Conservation (phyloP, 2,113 vertebrate species). For the Herpetotheres cachinnans region DNA sequence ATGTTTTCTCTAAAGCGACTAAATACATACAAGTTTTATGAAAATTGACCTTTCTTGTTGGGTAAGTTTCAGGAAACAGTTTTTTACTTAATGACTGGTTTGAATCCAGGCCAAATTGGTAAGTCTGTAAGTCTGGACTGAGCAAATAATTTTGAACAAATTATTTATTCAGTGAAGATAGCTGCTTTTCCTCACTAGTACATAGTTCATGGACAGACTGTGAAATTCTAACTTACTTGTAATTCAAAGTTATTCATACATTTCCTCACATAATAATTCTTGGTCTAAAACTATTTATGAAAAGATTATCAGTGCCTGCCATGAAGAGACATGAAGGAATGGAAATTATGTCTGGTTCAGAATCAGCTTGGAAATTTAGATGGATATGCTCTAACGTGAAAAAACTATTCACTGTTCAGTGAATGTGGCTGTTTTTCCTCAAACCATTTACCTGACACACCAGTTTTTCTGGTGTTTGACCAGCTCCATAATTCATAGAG, state of each 20-base stretch:
- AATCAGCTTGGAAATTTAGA: conserved; percentile 44
- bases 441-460: conserved; percentile 40
- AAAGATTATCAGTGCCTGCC: conserved; percentile 49
- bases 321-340: conserved; percentile 41
- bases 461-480: conserved; percentile 32
- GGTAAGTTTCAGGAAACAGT: neutral
- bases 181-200: conserved; percentile 41
- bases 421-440: conserved; percentile 14
- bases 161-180: conserved; percentile 59
- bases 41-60: neutral
- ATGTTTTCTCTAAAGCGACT: neutral
- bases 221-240: conserved; percentile 38
- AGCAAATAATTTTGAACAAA: conserved; percentile 39
- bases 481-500: conserved; percentile 29
- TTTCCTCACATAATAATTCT: conserved; percentile 61
- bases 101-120: conserved; percentile 36
- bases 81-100: conserved; percentile 17
- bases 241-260: conserved; percentile 56
- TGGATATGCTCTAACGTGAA: neutral
- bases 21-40: neutral
- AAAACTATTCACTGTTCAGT: conserved; percentile 38
- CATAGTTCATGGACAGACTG: neutral
- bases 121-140: neutral
- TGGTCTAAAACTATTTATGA: conserved; percentile 51
- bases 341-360: conserved; percentile 38